Base-by-base conservation (phyloP, 2,113 vertebrate genomes). In the Puntigrus tetrazona region DNA sequence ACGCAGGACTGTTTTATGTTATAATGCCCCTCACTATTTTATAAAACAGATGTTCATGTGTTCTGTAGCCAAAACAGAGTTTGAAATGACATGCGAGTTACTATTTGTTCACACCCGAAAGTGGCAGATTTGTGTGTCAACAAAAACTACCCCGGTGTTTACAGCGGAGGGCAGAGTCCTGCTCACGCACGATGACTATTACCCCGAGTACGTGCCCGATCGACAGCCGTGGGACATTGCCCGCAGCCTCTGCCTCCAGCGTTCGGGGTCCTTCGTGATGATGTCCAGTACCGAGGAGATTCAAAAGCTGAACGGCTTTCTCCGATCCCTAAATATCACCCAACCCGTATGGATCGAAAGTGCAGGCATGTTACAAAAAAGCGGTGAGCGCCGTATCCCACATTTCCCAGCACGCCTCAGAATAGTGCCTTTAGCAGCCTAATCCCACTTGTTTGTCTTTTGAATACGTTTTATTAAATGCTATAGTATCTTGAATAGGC, bases 341-440 rank as follows among this genome's bases (percentile, higher is more conserved):
- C 88, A 94, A 61, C 80, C 91, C 29, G 92, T 94, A 43, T 95
- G 95, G 94, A 92, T 94, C 78, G 91, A 86, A 86, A 88, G 81
- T 77, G 91, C 88, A 84, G 77, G 65, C 25, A 36, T 41, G 45
- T 85, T 87, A 50, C 86, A 81, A 57, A 67, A 55, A 41, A 88
- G 74, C 83, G 91, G 94, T 94, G 90, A 86, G 92, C 92, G 65
- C 20, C 52, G 31, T 61, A 78, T 34, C 25, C 13, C 11, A 41
- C 22, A 0, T 72, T 72, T 45, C n/a, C 38, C n/a, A 43, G 69
- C 38, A 25, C 0, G 38, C 36, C 10, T 43, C 2, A 7, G n/a
- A n/a, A n/a, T n/a, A n/a, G n/a, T n/a, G n/a, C n/a, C n/a, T n/a
- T n/a, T n/a, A n/a, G n/a, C n/a, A n/a, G n/a, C n/a, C n/a, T n/a